Evolutionary conservation across 2,797 vertebrate genomes (phyloP).

Genomic region (Carcharodon carcharias): DNA sequence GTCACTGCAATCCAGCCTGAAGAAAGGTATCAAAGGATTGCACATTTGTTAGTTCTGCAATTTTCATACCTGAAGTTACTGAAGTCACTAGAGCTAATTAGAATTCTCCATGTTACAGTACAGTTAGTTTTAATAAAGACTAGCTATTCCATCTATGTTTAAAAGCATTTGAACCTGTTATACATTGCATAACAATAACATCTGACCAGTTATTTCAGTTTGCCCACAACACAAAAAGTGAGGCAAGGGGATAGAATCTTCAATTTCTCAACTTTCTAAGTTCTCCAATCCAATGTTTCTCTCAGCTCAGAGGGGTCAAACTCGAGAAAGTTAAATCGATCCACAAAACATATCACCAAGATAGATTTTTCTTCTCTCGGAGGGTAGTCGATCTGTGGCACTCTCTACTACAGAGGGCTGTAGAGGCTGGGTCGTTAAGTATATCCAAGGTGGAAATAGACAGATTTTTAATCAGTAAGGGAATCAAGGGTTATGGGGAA

Average conservation of each 20-base stretch:
- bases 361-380: not conserved
- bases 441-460: too few species aligned
- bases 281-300: not conserved
- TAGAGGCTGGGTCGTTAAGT: too few species aligned
- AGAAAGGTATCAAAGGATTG: fast-evolving
- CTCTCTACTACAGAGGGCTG: too few species aligned
- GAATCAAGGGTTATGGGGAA: too few species aligned
- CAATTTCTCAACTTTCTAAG: not conserved
- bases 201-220: not conserved
- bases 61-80: not conserved
- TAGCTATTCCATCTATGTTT: not conserved
- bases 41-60: not conserved
- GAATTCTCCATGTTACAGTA: not conserved
- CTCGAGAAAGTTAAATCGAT: not conserved
- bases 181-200: not conserved
- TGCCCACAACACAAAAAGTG: not conserved
- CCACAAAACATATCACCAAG: not conserved
- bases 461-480: too few species aligned
- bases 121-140: not conserved
- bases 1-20: conserved; percentile 88
- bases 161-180: not conserved
- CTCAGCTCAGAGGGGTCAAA: not conserved
- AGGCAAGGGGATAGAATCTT: not conserved
- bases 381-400: too few species aligned
- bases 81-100: not conserved